These are phyloP conservation scores for Merops nubicus DNA, from an alignment of 2,113 vertebrate genomes.

Conservation along the genomic window DNA sequence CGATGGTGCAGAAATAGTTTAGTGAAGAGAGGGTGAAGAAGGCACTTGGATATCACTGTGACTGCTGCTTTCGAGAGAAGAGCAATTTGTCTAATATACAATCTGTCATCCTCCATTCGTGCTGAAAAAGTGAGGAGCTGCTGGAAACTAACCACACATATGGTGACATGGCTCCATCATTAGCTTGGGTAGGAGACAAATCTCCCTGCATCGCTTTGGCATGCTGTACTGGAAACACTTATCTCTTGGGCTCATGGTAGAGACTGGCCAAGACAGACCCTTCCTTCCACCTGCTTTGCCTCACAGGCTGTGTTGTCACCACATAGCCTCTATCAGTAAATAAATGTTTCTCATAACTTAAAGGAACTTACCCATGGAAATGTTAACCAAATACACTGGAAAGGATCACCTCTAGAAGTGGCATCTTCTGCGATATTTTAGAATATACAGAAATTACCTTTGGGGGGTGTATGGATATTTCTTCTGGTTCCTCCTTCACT, in stretches of 20 bases:
- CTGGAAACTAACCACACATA: slow-evolving; percentile 68
- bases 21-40: slow-evolving; percentile 25
- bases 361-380: not conserved
- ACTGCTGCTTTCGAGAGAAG: slow-evolving; percentile 41
- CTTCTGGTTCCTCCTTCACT: not conserved
- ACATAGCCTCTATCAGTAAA: not conserved
- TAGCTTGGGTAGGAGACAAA: slow-evolving; percentile 64
- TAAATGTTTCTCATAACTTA: slow-evolving; percentile 11
- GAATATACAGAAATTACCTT: not conserved
- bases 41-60: not conserved
- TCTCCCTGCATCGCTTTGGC: slow-evolving; percentile 31
- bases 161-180: slow-evolving; percentile 66
- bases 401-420: not conserved
- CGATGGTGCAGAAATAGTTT: slow-evolving; percentile 33
- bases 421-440: not conserved
- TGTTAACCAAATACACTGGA: not conserved
- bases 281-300: slow-evolving; percentile 42
- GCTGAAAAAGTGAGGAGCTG: slow-evolving; percentile 61
- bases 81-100: slow-evolving; percentile 65
- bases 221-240: slow-evolving; percentile 48
- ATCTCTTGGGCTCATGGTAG: slow-evolving; percentile 1
- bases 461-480: not conserved
- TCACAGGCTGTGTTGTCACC: slow-evolving; percentile 48
- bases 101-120: slow-evolving; percentile 57
- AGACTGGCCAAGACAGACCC: slow-evolving; percentile 12